phyloP scores from a whole-genome alignment of 2,888 invertebrate species.

The Nesidiocoris tenuis region DNA sequence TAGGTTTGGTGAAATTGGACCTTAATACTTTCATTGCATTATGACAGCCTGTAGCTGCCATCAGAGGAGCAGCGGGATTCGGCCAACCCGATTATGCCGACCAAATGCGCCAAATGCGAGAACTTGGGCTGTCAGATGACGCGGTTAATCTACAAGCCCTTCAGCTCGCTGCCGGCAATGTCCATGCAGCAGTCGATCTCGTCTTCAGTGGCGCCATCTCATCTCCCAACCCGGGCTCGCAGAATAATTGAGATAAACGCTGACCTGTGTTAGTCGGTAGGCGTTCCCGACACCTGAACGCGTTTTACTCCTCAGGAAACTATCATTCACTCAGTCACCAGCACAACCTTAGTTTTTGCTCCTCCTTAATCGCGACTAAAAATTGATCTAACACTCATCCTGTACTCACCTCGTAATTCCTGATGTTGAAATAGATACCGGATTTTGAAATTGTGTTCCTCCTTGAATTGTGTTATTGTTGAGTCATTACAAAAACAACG shows the following conservation, averaged over 20 bases:
- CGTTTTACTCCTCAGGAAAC: neutral
- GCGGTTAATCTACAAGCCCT: slow-evolving; percentile 81
- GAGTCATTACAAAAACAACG: too few relatives aligned
- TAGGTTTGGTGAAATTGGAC: too few relatives aligned
- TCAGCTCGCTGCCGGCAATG: slow-evolving; percentile 77
- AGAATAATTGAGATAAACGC: too few relatives aligned
- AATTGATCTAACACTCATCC: neutral
- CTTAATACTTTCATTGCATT: too few relatives aligned
- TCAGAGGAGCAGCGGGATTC: neutral
- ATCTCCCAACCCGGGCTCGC: neutral
- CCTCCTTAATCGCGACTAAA: neutral
- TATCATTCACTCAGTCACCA: neutral
- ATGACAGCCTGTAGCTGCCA: neutral
- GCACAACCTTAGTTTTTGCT: neutral
- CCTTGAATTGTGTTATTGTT: too few relatives aligned
- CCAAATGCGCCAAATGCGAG: slow-evolving; percentile 74
- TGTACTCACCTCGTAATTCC: too few relatives aligned
- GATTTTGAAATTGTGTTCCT: too few relatives aligned
- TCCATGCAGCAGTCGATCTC: slow-evolving; percentile 87
- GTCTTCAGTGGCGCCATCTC: slow-evolving; percentile 68
- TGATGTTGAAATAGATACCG: too few relatives aligned
- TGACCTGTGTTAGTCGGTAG: too few relatives aligned
- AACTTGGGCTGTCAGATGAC: slow-evolving; percentile 86
- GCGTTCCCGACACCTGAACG: too few relatives aligned
- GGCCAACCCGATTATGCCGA: slow-evolving; percentile 45